Evolutionary conservation across 2,888 invertebrate species (phyloP).

Genomic region (Ischnura elegans): DNA sequence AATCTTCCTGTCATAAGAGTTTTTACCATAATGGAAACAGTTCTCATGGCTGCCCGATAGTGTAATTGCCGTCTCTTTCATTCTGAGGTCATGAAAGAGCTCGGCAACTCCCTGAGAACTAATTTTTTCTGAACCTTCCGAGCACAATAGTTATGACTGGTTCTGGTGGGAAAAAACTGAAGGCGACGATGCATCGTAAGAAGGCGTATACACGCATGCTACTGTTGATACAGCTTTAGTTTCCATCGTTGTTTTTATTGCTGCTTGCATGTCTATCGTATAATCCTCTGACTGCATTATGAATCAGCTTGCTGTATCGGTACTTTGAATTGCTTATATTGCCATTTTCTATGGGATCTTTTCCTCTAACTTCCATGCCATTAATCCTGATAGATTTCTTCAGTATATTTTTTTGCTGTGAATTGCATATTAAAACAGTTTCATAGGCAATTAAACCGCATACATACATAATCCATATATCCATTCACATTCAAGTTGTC

Average conservation of each 20-base stretch:
- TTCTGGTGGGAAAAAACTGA: background rate
- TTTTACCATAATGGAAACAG: background rate
- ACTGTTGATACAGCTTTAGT: background rate
- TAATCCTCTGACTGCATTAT: background rate
- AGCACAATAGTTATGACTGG: background rate
- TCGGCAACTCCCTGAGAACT: background rate
- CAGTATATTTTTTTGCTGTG: too few species aligned
- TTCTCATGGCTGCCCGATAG: background rate
- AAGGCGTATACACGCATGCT: background rate
- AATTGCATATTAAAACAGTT: too few species aligned
- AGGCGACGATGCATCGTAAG: background rate
- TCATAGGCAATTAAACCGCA: too few species aligned
- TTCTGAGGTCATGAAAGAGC: background rate
- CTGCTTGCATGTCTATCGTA: background rate
- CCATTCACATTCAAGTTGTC: too few species aligned
- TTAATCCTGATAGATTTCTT: too few species aligned
- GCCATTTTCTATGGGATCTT: too few species aligned
- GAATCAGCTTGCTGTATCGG: too few species aligned
- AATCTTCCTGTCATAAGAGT: background rate
- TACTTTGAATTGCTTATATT: too few species aligned
- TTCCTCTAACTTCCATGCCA: too few species aligned
- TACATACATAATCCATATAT: too few species aligned
- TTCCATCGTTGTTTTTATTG: background rate
- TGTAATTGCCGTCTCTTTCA: background rate
- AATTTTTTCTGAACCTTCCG: background rate